A percentile compares a stretch with the other conserved stretches of the same genome.
phyloP scores from a whole-genome alignment of 2,797 vertebrate genomes.

The Chiroxiphia lanceolata region DNA sequence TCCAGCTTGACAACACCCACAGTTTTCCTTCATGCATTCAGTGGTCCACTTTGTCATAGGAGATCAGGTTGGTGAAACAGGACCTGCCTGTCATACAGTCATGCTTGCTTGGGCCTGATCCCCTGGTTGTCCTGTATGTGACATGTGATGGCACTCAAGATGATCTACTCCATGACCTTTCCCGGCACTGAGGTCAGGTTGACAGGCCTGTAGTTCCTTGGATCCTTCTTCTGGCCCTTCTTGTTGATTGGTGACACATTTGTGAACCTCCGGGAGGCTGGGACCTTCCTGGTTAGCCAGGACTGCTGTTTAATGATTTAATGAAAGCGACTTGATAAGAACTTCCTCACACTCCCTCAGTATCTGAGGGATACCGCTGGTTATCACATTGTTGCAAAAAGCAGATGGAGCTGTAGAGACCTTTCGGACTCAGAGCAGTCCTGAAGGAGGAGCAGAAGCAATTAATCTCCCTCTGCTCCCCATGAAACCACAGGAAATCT shows the following conservation, averaged over 20 bases:
- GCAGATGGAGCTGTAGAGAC: not conserved
- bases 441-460: not conserved
- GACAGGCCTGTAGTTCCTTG: not conserved
- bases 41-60: not conserved
- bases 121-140: not conserved
- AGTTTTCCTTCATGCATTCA: not conserved
- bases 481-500: not conserved
- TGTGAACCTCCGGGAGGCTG: too few species aligned
- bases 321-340: not conserved
- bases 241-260: not conserved
- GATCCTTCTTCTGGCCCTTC: not conserved
- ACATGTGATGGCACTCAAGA: not conserved
- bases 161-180: not conserved
- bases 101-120: not conserved
- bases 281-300: not conserved
- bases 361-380: not conserved
- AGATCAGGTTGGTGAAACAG: not conserved
- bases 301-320: not conserved
- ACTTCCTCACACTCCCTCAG: not conserved
- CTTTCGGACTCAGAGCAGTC: fast-evolving
- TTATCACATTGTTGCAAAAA: not conserved
- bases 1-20: not conserved
- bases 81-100: not conserved
- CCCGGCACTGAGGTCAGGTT: fast-evolving
- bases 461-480: not conserved